Evolutionary conservation across 2,888 invertebrate genomes (phyloP), one percentile per base, ranked within the genome.

Genomic region (Amphipoea oculea): DNA sequence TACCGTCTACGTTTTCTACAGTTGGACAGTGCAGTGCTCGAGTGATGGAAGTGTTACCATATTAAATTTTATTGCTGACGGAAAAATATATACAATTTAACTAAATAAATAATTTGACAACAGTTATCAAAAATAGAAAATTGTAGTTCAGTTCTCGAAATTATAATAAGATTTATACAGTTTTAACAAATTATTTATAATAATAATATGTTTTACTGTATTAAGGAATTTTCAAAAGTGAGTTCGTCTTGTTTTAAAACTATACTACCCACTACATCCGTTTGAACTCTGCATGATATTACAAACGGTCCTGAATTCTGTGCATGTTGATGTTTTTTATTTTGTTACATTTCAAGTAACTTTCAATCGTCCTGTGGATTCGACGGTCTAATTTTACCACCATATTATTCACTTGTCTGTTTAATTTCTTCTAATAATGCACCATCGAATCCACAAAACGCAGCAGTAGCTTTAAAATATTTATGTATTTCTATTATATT

Each of bases 301-400:
- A 20, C 29, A 76, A 71, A 57, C 1, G 20, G 40, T 79, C 54
- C 54, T 63, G 48, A 86, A 51, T 51, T 71, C 14, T 60, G 42
- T 78, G 84, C 84, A 84, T 86, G 84, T 76, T 57, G 36, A 73
- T 83, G 86, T 84, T 74, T 71, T 77, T 72, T 48, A 45, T 80
- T 76, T 81, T 67, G 40, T 76, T 72, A 62, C 29, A 62, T 76
- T 75, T 36, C 7, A 42, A 66, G 51, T 72, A 71, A 63, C n/a
- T 70, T 73, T 11, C 14, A 57, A 48, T 76, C n/a, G 74, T 62
- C 67, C 51, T 84, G 83, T 42, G 36, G 83, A 73, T 78, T 75
- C 62, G 60, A 57, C 81, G 72, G 17, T 36, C 14, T 48, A 4
- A 40, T 40, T 40, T 40, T 40, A 40, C 40, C 40, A 40, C 40